A percentile compares a stretch with the other conserved stretches of the same genome.
Evolutionary conservation across 2,888 invertebrate genomes (phyloP).

Genomic region (Schrankia costaestrigalis): DNA sequence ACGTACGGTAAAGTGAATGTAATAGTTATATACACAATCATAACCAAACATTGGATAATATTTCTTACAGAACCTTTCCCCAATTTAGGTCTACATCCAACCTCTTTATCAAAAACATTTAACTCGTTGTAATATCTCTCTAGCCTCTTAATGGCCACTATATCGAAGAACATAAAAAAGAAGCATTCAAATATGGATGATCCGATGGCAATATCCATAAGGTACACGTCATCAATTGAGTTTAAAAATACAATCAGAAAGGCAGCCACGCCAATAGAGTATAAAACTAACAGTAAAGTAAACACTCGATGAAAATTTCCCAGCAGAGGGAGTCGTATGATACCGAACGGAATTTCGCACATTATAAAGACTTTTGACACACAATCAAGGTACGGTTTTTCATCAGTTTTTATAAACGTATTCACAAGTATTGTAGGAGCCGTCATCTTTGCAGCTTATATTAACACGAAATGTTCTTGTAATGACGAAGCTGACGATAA

Average conservation of each 20-base stretch:
- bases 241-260: constrained; percentile 6
- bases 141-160: constrained; percentile 38
- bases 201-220: constrained; percentile 14
- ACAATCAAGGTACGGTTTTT: constrained; percentile 36
- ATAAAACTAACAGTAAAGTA: constrained; percentile 25
- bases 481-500: constrained; percentile 2
- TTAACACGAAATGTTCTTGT: constrained; percentile 9
- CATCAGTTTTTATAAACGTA: constrained; percentile 37
- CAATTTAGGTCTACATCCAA: constrained; percentile 42
- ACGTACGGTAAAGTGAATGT: constrained; percentile 1
- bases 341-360: constrained; percentile 36
- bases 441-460: constrained; percentile 31
- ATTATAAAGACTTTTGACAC: constrained; percentile 45
- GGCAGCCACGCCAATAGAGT: constrained; percentile 20
- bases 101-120: constrained; percentile 45
- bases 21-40: constrained; percentile 18
- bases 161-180: constrained; percentile 33
- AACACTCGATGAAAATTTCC: constrained; percentile 23
- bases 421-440: constrained; percentile 43
- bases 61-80: constrained; percentile 38
- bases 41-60: constrained; percentile 25
- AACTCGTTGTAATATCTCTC: constrained; percentile 42
- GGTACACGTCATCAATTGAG: constrained; percentile 1
- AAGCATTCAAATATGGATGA: constrained; percentile 21
- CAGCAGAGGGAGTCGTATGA: constrained; percentile 40